These are phyloP conservation scores for Tenodera sinensis DNA, from an alignment of 2,888 invertebrate genomes.

Conservation along the genomic window DNA sequence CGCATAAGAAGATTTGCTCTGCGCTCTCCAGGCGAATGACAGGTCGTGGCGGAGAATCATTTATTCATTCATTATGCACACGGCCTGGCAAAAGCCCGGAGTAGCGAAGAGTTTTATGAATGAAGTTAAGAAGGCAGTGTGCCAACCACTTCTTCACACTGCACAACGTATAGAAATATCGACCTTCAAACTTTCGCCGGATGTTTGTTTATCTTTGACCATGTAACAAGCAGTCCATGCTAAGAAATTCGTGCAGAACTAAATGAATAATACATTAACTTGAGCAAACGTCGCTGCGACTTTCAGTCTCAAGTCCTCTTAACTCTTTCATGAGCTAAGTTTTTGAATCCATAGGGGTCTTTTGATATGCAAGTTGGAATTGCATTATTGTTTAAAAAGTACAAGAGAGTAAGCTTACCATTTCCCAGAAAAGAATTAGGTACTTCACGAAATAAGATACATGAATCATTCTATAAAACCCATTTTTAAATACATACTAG, in stretches of 20 bases:
- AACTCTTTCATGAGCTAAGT: background rate
- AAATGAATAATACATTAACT: background rate
- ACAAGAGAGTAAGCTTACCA: background rate
- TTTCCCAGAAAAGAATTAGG: too few relatives aligned
- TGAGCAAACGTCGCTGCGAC: background rate
- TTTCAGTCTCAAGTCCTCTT: background rate
- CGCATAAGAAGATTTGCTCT: background rate
- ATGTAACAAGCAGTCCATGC: background rate
- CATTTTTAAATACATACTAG: too few relatives aligned
- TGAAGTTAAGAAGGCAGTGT: background rate
- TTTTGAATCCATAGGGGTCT: background rate
- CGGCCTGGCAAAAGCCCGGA: background rate
- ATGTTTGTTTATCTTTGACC: background rate
- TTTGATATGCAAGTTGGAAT: background rate
- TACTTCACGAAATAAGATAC: too few relatives aligned
- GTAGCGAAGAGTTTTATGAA: background rate
- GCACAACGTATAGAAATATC: background rate
- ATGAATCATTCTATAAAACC: too few relatives aligned
- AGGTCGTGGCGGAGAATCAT: background rate
- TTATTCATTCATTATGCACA: background rate
- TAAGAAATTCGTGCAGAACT: background rate
- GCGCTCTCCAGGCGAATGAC: background rate
- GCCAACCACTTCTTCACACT: background rate
- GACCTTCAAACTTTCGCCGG: background rate
- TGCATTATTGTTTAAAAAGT: background rate